Base-by-base conservation (phyloP, 1,140 invertebrate genomes). In the Sweltsa coloradensis region DNA sequence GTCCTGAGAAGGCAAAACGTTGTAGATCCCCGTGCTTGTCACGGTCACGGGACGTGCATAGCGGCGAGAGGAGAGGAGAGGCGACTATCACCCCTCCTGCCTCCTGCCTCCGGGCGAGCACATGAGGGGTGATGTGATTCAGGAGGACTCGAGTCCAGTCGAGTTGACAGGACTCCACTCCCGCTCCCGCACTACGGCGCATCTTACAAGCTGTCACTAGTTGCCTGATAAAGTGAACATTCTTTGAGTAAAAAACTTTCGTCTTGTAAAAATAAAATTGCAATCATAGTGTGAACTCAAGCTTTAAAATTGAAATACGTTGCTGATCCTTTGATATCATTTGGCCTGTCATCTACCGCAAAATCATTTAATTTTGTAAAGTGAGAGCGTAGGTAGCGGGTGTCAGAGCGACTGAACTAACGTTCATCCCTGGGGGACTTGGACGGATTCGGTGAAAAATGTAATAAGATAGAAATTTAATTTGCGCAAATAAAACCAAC, bases 261-360 rank as follows among this genome's bases (percentile, higher is more conserved):
- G 24, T 27, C 23, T 14, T 27, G 25, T 29, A 50, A 50, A 57
- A 58, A 58, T 56, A 40, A 39, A 31, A 39, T 58, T 58, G 57
- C 57, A 60, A 60, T 60, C 58, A 58, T 55, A 49, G 49, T 45
- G 56, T 58, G 52, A 60, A 58, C 52, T 60, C 52, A 48, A 55
- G 58, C 58, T 54, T 58, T 55, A 60, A 58, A 60, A 58, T 60
- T 57, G 58, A 58, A 57, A 60, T 57, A 55, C 56, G 57, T 55
- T 53, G 42, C 54, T 57, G 57, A 58, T 56, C 57, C 53, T 57
- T 58, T 58, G 56, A 60, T 60, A 58, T 58, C 55, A 58, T 58
- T 60, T 60, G 45, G 49, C 52, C 58, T 39, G 57, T 57, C 56
- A 58, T 56, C 57, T 54, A 51, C 51, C 50, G 49, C 49, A 51